These are phyloP conservation scores for Mactra quadrangularis DNA, from an alignment of 1,140 invertebrate species.

Conservation along the genomic window DNA sequence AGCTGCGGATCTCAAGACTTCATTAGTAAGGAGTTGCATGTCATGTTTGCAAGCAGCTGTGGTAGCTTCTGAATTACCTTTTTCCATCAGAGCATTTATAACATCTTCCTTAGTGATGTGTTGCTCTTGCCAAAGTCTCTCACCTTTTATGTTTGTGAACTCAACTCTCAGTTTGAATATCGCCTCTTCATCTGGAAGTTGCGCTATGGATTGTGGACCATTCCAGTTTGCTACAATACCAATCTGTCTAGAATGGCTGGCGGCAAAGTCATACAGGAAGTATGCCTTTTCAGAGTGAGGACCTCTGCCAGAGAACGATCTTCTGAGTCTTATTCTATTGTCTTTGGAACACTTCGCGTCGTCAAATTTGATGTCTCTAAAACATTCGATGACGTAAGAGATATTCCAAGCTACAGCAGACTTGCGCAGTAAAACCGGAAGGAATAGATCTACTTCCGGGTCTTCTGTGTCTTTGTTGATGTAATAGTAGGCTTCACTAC, in stretches of 20 bases:
- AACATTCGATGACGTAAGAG: conserved; percentile 60
- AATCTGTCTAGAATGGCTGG: conserved; percentile 67
- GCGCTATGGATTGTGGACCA: background rate
- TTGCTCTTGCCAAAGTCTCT: conserved; percentile 54
- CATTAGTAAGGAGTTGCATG: conserved; percentile 61
- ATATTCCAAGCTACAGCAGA: conserved; percentile 75
- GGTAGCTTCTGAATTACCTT: conserved; percentile 43
- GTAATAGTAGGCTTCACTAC: conserved; percentile 75
- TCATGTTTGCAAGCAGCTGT: conserved; percentile 66
- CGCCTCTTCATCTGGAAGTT: conserved; percentile 53
- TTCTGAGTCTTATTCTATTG: conserved; percentile 64
- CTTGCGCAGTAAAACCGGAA: conserved; percentile 75
- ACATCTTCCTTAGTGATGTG: conserved; percentile 63
- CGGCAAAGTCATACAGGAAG: conserved; percentile 73
- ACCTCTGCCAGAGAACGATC: background rate
- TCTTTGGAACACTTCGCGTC: conserved; percentile 68
- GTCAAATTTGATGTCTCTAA: conserved; percentile 65
- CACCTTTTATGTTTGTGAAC: conserved; percentile 66
- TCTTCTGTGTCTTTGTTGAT: conserved; percentile 65
- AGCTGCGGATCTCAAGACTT: conserved; percentile 62
- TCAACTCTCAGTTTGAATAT: conserved; percentile 64
- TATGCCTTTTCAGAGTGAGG: conserved; percentile 57
- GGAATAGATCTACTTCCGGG: conserved; percentile 70
- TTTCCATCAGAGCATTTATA: background rate
- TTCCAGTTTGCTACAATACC: conserved; percentile 60